These are phyloP conservation scores for Abrostola tripartita DNA, from an alignment of 2,888 invertebrate genomes.

Conservation along the genomic window DNA sequence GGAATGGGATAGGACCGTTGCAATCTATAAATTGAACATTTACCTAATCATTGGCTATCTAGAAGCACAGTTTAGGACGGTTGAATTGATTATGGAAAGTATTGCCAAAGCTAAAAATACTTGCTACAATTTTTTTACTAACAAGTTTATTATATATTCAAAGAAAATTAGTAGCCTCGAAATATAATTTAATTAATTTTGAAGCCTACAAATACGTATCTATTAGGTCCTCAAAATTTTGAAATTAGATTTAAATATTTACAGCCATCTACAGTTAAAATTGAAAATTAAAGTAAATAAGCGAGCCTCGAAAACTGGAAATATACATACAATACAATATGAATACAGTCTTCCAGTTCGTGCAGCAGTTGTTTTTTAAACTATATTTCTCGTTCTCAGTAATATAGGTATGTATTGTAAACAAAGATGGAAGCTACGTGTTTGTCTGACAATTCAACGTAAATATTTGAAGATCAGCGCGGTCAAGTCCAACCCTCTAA, in stretches of 20 bases:
- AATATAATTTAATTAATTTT: not conserved
- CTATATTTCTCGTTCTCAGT: too few relatives aligned
- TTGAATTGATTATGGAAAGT: too few relatives aligned
- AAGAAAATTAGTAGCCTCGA: conserved; percentile 1
- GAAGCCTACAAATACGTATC: not conserved
- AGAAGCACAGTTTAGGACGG: not conserved
- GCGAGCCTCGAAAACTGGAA: not conserved
- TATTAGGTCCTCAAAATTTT: not conserved
- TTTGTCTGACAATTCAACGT: not conserved
- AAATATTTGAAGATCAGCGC: not conserved
- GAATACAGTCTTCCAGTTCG: too few relatives aligned
- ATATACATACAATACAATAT: too few relatives aligned
- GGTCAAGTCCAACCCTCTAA: not conserved
- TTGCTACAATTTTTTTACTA: not conserved
- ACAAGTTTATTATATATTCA: not conserved
- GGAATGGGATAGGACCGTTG: not conserved
- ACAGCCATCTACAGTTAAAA: not conserved
- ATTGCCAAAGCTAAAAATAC: too few relatives aligned
- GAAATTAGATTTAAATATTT: not conserved
- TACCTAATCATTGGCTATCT: not conserved
- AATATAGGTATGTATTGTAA: too few relatives aligned
- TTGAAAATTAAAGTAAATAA: not conserved
- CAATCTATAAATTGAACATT: conserved; percentile 1
- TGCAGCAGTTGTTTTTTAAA: too few relatives aligned
- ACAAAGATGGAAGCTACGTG: not conserved